Evolutionary conservation across 2,888 invertebrate genomes (phyloP).

Genomic region (Tipula confusa): DNA sequence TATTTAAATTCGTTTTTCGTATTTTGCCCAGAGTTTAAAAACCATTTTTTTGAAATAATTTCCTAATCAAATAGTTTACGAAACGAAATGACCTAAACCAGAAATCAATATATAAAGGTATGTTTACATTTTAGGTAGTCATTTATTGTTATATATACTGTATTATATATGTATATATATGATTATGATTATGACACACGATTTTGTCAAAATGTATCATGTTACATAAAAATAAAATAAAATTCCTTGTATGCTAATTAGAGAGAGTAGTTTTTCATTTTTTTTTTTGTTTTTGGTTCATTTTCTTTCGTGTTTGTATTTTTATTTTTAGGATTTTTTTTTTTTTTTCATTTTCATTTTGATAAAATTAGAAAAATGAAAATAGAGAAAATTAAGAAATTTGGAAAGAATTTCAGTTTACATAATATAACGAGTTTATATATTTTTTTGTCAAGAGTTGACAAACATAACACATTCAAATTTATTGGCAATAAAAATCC

Average conservation of each 20-base stretch:
- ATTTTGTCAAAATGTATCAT: slow-evolving; percentile 25
- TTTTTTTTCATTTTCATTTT: not conserved
- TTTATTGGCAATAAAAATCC: slow-evolving; percentile 15
- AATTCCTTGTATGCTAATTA: slow-evolving; percentile 25
- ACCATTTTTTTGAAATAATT: not conserved
- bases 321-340: slow-evolving; percentile 20
- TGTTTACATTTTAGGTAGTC: slow-evolving; percentile 3
- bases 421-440: slow-evolving; percentile 14
- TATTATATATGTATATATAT: too few relatives aligned
- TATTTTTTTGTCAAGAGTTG: not conserved
- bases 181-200: slow-evolving; percentile 12
- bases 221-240: slow-evolving; percentile 25
- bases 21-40: not conserved
- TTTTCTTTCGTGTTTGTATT: not conserved
- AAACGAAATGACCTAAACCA: not conserved
- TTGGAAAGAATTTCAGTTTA: not conserved
- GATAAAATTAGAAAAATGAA: slow-evolving; percentile 20
- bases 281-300: not conserved
- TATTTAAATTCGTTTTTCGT: not conserved
- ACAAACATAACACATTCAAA: slow-evolving; percentile 16
- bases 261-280: slow-evolving; percentile 20
- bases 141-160: not conserved
- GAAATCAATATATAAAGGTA: not conserved
- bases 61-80: not conserved
- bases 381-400: slow-evolving; percentile 25